These are phyloP conservation scores for Seladonia tumulorum DNA, from an alignment of 2,888 invertebrate genomes.

Conservation along the genomic window DNA sequence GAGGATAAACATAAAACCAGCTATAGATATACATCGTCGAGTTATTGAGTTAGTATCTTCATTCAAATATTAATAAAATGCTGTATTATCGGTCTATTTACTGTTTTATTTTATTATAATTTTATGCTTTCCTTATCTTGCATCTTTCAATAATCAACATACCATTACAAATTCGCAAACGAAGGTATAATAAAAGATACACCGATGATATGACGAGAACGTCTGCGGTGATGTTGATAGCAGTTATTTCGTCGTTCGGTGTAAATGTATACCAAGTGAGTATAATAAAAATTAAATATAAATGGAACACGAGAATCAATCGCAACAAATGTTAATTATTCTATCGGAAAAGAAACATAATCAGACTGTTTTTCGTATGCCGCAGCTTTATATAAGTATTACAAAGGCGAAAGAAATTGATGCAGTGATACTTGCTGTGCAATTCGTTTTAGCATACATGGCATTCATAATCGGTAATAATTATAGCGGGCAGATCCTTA, in stretches of 20 bases:
- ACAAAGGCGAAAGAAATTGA: background rate
- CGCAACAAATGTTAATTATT: background rate
- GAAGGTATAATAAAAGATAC: background rate
- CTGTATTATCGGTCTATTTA: too few species aligned
- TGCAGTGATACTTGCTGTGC: background rate
- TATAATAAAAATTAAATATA: background rate
- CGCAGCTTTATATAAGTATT: background rate
- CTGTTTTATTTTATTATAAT: background rate
- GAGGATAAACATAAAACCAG: background rate
- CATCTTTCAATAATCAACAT: background rate
- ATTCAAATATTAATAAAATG: background rate
- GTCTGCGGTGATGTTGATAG: background rate
- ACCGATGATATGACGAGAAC: background rate
- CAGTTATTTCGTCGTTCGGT: background rate
- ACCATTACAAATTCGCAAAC: background rate
- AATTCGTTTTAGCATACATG: background rate
- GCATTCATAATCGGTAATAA: slow-evolving; percentile 3
- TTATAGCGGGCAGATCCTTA: background rate
- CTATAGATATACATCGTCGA: background rate
- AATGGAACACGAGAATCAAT: background rate
- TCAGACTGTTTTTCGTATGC: background rate
- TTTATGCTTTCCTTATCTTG: background rate
- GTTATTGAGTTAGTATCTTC: slow-evolving; percentile 15
- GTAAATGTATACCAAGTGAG: slow-evolving; percentile 7
- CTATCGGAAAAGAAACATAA: background rate